Evolutionary conservation across 2,113 vertebrate genomes (phyloP).

Genomic region (Perognathus longimembris): DNA sequence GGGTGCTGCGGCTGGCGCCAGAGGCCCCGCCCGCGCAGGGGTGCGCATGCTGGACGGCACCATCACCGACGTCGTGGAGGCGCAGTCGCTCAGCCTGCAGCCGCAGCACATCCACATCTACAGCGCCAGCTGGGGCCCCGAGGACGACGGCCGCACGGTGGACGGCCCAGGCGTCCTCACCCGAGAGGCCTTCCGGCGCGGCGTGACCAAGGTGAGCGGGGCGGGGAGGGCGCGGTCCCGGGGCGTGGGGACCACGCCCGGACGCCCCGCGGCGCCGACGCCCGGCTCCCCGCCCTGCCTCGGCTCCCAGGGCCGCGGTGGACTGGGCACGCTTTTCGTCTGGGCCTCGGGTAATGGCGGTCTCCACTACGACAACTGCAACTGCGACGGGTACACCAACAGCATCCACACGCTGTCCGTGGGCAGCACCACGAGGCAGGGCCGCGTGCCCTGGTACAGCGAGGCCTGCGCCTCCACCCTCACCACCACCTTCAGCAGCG

Average conservation of each 20-base stretch:
- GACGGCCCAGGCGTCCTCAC: slow-evolving; percentile 85
- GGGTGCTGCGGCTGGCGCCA: background rate
- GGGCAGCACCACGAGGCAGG: slow-evolving; percentile 85
- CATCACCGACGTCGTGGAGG: slow-evolving; percentile 87
- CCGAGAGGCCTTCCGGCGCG: slow-evolving; percentile 82
- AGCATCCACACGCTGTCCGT: slow-evolving; percentile 89
- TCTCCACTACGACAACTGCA: slow-evolving; percentile 87
- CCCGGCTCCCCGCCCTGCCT: background rate
- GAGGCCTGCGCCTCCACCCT: slow-evolving; percentile 89
- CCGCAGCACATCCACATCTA: slow-evolving; percentile 89
- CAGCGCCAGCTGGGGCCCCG: slow-evolving; percentile 90
- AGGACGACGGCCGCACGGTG: slow-evolving; percentile 85
- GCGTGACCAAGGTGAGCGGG: slow-evolving; percentile 75
- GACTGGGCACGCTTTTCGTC: slow-evolving; percentile 89
- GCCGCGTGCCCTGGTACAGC: slow-evolving; percentile 84
- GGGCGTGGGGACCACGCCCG: accelerated
- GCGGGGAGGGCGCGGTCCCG: accelerated
- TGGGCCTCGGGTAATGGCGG: slow-evolving; percentile 90
- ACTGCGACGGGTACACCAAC: slow-evolving; percentile 89
- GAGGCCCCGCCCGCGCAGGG: slow-evolving; percentile 69
- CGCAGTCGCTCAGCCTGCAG: slow-evolving; percentile 86
- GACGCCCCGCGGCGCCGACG: accelerated
- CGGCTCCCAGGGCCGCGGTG: slow-evolving; percentile 85
- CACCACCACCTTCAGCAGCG: slow-evolving; percentile 89
- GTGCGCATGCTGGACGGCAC: slow-evolving; percentile 90